Conservation (phyloP, 2,888 invertebrate species). For the Allophyes oxyacanthae region DNA sequence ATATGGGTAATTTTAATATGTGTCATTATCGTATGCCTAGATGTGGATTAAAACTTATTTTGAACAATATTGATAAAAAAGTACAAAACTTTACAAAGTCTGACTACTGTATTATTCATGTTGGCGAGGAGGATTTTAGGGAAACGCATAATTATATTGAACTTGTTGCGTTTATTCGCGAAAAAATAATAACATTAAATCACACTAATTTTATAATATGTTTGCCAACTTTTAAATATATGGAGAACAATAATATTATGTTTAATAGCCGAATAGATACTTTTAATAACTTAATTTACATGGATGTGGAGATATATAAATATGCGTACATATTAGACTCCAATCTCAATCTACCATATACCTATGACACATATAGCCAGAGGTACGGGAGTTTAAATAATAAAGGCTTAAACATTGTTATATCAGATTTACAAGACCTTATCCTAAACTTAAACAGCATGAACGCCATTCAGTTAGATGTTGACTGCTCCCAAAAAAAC, state of each 20-base stretch:
- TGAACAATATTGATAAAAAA: constrained; percentile 3
- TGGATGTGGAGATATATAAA: constrained; percentile 4
- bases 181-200: constrained; percentile 1
- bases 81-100: constrained; percentile 2
- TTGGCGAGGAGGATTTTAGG: constrained; percentile 1
- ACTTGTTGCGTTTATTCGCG: not conserved
- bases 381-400: constrained; percentile 2
- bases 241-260: no score
- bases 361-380: constrained; percentile 2
- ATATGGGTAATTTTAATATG: not conserved
- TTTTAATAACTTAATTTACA: constrained; percentile 8
- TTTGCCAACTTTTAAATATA: no score
- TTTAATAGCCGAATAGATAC: constrained; percentile 7
- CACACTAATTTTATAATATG: constrained; percentile 5
- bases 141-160: constrained; percentile 5
- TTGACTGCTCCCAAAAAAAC: no score
- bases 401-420: not conserved
- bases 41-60: constrained; percentile 3
- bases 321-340: constrained; percentile 7
- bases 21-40: constrained; percentile 5
- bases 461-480: not conserved
- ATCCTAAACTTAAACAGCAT: not conserved
- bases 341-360: constrained; percentile 1
- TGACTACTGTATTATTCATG: constrained; percentile 1
- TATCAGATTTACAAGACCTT: no score